Conservation (phyloP, 2,888 invertebrate genomes). For the Xiphydria camelus region DNA sequence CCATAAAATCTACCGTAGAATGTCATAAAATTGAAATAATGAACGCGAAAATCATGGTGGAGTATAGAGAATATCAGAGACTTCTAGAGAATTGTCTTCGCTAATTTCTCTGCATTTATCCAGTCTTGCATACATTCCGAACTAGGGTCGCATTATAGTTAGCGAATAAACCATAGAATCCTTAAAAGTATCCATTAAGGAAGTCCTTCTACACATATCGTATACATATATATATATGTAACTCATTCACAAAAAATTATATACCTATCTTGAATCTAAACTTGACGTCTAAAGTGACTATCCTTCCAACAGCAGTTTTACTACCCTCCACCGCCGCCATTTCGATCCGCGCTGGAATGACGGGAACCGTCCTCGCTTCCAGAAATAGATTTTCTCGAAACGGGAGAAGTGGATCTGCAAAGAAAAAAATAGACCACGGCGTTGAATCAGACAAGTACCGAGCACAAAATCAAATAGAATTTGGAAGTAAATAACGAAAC, state of each 20-base stretch:
- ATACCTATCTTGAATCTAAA: background rate
- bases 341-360: constrained; percentile 39
- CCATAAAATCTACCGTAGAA: no score
- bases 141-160: no score
- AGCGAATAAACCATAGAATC: no score
- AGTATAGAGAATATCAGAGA: no score
- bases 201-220: background rate
- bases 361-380: constrained; percentile 60
- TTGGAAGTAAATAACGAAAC: background rate
- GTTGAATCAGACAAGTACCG: background rate
- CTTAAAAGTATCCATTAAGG: no score
- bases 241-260: background rate
- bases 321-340: constrained; percentile 33
- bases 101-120: no score
- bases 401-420: constrained; percentile 60
- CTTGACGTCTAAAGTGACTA: background rate
- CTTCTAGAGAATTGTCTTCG: no score
- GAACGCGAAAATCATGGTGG: no score
- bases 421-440: constrained; percentile 1
- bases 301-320: constrained; percentile 6
- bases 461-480: constrained; percentile 5
- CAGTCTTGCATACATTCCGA: no score
- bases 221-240: background rate
- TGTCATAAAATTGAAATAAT: no score
- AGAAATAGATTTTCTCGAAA: constrained; percentile 65